Conservation (phyloP, 2,797 vertebrate genomes). For the Sarcophilus harrisii region DNA sequence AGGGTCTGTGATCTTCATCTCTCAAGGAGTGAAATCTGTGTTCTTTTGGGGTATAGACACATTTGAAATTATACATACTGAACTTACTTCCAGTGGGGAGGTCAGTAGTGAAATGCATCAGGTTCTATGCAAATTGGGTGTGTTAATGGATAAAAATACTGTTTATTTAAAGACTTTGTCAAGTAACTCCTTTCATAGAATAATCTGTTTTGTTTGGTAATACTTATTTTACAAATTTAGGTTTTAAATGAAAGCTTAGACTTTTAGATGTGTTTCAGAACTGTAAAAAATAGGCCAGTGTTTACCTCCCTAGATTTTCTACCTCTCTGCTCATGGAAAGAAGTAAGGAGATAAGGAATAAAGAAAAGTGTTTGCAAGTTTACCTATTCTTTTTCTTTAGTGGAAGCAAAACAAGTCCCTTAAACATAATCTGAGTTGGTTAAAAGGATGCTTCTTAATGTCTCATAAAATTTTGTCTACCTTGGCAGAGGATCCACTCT, state of each 20-base stretch:
- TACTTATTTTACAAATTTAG: background rate
- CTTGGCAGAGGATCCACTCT: background rate
- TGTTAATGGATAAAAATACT: background rate
- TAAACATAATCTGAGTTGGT: background rate
- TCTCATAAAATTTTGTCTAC: background rate
- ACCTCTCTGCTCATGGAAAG: background rate
- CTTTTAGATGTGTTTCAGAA: background rate
- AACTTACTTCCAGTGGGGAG: background rate
- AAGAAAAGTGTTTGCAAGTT: background rate
- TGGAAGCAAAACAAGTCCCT: background rate
- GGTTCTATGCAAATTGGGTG: background rate
- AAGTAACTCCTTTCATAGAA: background rate
- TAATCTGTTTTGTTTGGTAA: background rate
- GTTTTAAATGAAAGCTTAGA: background rate
- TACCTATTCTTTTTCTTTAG: background rate
- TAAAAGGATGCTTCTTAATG: background rate
- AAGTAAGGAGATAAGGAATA: background rate
- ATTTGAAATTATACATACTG: background rate
- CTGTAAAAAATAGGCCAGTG: background rate
- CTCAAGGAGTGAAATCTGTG: background rate
- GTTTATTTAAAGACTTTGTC: background rate
- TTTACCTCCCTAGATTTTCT: background rate
- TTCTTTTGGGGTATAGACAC: background rate
- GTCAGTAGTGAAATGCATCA: background rate
- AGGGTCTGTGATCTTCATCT: background rate